Base-by-base conservation (phyloP, 2,888 invertebrate species). In the Octonoba sinensis region DNA sequence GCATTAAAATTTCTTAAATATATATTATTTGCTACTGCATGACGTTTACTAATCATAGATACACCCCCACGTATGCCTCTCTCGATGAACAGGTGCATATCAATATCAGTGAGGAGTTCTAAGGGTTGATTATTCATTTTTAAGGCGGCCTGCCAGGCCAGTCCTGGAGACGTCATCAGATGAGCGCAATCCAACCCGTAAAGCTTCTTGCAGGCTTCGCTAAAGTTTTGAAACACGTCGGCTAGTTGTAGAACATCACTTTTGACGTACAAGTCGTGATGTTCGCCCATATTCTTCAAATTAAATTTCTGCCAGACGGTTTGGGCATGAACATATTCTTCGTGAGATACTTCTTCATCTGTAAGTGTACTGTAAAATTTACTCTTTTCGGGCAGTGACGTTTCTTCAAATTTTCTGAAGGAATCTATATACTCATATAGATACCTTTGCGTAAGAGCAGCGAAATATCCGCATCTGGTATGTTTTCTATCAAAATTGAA, bases 221-320 rank as follows among this genome's bases (percentile, higher is more conserved):
- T 54, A 79, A 87, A 87, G 20, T 72, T 83, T 73, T 87, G 85
- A 81, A 87, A 86, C 0, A 86, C 84, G 66, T 85, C 84, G 6
- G 85, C 85, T 16, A 87, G 79, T 1, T 85, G 83, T 4, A 84
- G 54, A 0, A 85, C 82, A 74, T 86, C 86, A 12, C 79, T 69
- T 27, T 82, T 62, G 0, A 84, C 16, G 71, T 87, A 87, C 4
- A 86, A 54, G 66, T 85, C 85, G 54, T 85, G 84, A 78, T 86
- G 85, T 24, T 86, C 84, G 1, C 86, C 85, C 1, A 87, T 8
- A 62, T 49, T 76, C 3, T 85, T 78, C 44, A 84, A 16, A 8
- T 51, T 36, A 22, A 76, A 76, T 16, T n/a, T n/a, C 4, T 60
- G 1, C 75, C 59, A 69, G 16, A 76, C 69, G 1, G 27, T 49